phyloP scores from a whole-genome alignment of 2,113 vertebrate genomes.

The Gymnarchus niloticus region DNA sequence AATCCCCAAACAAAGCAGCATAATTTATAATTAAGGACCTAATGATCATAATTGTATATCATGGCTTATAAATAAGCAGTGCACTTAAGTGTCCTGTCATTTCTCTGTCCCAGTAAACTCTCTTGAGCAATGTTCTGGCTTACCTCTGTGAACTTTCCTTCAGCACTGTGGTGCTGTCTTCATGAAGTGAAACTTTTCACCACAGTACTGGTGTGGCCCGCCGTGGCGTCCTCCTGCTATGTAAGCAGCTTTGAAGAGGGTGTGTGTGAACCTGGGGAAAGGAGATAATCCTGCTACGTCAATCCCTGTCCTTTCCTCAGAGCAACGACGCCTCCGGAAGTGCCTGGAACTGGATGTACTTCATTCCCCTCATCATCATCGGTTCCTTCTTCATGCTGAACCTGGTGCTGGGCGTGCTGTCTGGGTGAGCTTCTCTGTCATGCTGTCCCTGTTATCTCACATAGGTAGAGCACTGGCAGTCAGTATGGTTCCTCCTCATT shows the following conservation, averaged over 20 bases:
- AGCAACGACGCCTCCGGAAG: conserved; percentile 92
- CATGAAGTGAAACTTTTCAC: not conserved
- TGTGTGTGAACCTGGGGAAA: not conserved
- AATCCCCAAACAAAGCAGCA: not conserved
- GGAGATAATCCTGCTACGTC: not conserved
- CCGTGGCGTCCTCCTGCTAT: too few relatives aligned
- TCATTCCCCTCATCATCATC: conserved; percentile 93
- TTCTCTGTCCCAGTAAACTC: not conserved
- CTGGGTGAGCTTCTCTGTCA: conserved; percentile 66
- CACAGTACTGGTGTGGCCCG: too few relatives aligned
- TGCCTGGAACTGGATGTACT: conserved; percentile 94
- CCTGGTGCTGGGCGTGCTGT: conserved; percentile 87
- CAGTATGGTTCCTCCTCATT: too few relatives aligned
- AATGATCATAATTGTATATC: not conserved
- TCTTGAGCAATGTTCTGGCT: not conserved
- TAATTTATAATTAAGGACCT: not conserved
- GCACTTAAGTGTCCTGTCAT: not conserved
- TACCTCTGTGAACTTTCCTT: not conserved
- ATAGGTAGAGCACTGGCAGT: too few relatives aligned
- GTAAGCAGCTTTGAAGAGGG: not conserved
- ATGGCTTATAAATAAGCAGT: not conserved
- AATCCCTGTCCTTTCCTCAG: conserved; percentile 56
- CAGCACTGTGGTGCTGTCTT: not conserved
- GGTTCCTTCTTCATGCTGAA: conserved; percentile 97
- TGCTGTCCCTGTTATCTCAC: not conserved